These are phyloP conservation scores for Xiphydria camelus DNA, from an alignment of 2,888 invertebrate genomes.

Conservation along the genomic window DNA sequence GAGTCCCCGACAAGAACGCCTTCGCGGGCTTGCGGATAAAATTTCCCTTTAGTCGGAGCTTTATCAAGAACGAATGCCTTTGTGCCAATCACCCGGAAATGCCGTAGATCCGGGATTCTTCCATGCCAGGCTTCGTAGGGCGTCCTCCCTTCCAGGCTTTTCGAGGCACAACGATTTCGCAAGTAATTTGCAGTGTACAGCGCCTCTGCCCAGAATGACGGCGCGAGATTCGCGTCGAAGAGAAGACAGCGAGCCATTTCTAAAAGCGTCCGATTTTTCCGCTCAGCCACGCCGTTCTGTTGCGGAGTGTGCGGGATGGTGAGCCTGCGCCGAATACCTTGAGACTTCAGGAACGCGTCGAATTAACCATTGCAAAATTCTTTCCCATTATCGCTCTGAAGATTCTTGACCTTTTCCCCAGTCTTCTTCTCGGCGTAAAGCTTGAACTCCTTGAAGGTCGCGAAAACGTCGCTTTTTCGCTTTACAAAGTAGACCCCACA, in stretches of 20 bases:
- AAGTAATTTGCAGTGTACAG: no score
- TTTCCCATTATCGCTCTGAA: slow-evolving; percentile 2
- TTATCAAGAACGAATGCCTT: no score
- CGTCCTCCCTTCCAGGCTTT: no score
- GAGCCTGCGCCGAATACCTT: not conserved
- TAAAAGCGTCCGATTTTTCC: not conserved
- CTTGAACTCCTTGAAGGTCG: slow-evolving; percentile 22
- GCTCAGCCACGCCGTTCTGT: not conserved
- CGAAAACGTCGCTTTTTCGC: slow-evolving; percentile 31
- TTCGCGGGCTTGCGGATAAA: no score
- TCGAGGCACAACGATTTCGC: no score
- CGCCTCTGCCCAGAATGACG: no score
- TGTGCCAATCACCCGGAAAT: no score
- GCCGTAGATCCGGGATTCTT: no score
- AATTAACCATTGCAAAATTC: not conserved
- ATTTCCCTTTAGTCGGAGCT: no score
- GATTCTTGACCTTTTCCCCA: slow-evolving; percentile 28
- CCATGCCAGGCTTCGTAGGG: no score
- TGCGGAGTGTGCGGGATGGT: not conserved
- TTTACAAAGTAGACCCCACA: slow-evolving; percentile 38
- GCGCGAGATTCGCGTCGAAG: no score
- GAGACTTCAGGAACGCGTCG: not conserved
- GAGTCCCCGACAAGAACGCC: no score
- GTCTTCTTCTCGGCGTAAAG: slow-evolving; percentile 44
- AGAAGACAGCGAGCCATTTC: slow-evolving; percentile 1